Base-by-base conservation (phyloP, 2,113 vertebrate genomes). In the Suricata suricatta region DNA sequence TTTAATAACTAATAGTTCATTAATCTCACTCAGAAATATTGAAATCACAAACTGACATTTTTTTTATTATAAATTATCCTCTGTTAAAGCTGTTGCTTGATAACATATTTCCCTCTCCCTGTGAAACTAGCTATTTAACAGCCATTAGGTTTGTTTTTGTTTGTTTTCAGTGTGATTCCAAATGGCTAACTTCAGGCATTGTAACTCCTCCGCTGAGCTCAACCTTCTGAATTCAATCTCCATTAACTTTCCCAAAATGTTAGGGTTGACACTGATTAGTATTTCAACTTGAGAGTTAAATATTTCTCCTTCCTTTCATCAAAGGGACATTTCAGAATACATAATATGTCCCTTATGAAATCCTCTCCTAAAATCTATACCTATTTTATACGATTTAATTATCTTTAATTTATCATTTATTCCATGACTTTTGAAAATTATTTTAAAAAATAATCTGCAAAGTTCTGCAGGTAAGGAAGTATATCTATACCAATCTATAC, bases 121-220 rank as follows among this genome's bases (percentile, higher is more conserved):
- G 25, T 80, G 96, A 95, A 97, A 97, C 60, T 29, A 97, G 87
- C 92, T 96, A 95, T 88, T 97, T 97, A 93, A 95, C 60, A 90
- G 76, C 64, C 82, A 92, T 97, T 97, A 97, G 33, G 44, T 79
- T 95, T 97, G 74, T 95, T 95, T 96, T 96, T 97, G 76, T 97
- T 97, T 96, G 92, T 97, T 96, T 97, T 82, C 68, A 74, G n/a
- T 91, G 64, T 35, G 69, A 98, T 87, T 97, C 66, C 47, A 94
- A 97, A 88, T 95, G 77, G 81, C 66, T 96, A 92, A 96, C 88
- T 96, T 85, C 64, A 88, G 76, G 66, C 84, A 69, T 71, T 91
- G 50, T 80, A 93, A 95, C 33, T 81, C 66, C 87, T 96, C 74
- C 1, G 4, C 41, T 90, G 11, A 15, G 35, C 31, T 94, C 60